Conservation (phyloP, 2,797 vertebrate species). For the Hydrocynus forskahlii region DNA sequence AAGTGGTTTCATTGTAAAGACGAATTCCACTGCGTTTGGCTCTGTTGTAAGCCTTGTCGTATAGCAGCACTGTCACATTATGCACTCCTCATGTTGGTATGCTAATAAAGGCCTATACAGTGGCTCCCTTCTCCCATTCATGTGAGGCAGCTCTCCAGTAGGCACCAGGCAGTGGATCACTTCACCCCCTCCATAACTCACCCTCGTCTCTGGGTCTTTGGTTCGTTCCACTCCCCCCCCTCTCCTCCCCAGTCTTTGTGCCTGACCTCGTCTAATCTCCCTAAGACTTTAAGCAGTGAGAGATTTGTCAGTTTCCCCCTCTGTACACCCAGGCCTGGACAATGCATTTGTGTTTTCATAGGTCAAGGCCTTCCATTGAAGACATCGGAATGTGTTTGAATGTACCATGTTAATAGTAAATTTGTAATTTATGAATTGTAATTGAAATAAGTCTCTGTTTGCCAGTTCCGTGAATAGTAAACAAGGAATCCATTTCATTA, state of each 20-base stretch:
- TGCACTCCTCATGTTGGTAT: constrained; percentile 33
- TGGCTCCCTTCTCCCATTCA: constrained; percentile 29
- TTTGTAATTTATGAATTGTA: not conserved
- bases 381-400: constrained; percentile 14
- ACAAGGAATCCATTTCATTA: too few species aligned
- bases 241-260: constrained; percentile 46
- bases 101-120: constrained; percentile 51
- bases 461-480: too few species aligned
- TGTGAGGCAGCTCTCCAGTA: constrained; percentile 39
- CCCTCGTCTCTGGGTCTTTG: constrained; percentile 5
- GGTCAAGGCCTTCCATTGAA: constrained; percentile 7
- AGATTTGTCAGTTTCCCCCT: constrained; percentile 51
- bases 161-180: constrained; percentile 51
- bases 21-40: constrained; percentile 24
- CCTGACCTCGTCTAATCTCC: constrained; percentile 57
- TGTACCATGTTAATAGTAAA: not conserved
- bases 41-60: constrained; percentile 31
- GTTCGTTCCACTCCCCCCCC: constrained; percentile 18
- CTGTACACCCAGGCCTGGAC: constrained; percentile 16
- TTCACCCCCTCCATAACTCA: constrained; percentile 25
- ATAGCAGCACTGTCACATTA: constrained; percentile 35
- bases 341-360: constrained; percentile 40
- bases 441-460: not conserved
- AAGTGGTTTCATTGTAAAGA: constrained; percentile 33
- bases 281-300: constrained; percentile 58